Percentiles rank a stretch among this genome's conserved stretches.
Evolutionary conservation across 2,888 invertebrate species (phyloP).

Genomic region (Eilema caniola): DNA sequence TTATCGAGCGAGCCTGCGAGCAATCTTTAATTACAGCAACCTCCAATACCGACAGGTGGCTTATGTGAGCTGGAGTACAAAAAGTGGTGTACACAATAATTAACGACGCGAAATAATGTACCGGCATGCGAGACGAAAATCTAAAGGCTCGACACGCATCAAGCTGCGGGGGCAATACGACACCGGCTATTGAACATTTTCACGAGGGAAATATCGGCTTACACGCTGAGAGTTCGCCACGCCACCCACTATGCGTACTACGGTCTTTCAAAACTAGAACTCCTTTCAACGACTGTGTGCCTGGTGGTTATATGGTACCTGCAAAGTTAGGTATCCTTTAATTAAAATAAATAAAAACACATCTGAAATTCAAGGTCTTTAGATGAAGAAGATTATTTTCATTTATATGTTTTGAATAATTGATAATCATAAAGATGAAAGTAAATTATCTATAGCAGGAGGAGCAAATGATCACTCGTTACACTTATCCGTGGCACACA

Average conservation of each 20-base stretch:
- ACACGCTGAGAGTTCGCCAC: conserved; percentile 66
- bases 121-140: conserved; percentile 85
- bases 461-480: not conserved
- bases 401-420: too few species aligned
- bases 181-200: conserved; percentile 83
- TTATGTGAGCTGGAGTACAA: conserved; percentile 72
- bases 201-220: conserved; percentile 85
- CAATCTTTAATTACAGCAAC: conserved; percentile 79
- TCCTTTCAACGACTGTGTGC: conserved; percentile 57
- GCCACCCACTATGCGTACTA: conserved; percentile 78
- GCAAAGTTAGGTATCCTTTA: not conserved
- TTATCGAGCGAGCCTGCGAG: conserved; percentile 59
- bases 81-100: conserved; percentile 82
- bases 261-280: conserved; percentile 60
- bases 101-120: conserved; percentile 86
- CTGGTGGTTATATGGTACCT: conserved; percentile 50
- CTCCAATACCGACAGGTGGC: conserved; percentile 78
- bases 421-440: too few species aligned
- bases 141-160: conserved; percentile 80
- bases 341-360: too few species aligned
- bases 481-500: not conserved
- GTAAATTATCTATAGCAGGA: too few species aligned
- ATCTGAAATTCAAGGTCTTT: too few species aligned
- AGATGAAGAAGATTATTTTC: too few species aligned
- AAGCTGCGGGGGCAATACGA: conserved; percentile 72